Conservation (phyloP, 2,888 invertebrate species). For the Polia nebulosa region DNA sequence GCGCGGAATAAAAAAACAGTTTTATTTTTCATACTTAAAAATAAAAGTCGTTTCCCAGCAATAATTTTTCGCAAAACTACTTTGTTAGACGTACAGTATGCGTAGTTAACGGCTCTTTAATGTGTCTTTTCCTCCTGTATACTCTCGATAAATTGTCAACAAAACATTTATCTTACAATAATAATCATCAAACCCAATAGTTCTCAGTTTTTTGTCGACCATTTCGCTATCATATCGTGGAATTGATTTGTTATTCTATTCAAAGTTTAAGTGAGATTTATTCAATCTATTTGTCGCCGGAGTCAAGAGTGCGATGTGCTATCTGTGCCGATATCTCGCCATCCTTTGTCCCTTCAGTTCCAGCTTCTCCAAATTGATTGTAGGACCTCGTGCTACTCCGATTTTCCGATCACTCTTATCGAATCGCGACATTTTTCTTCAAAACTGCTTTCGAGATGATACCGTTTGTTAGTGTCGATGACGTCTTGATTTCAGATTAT, state of each 20-base stretch:
- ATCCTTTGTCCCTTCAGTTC: conserved; percentile 57
- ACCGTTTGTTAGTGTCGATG: conserved; percentile 22
- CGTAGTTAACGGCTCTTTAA: too few relatives aligned
- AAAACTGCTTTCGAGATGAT: conserved; percentile 31
- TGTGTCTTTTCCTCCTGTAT: too few relatives aligned
- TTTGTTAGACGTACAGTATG: too few relatives aligned
- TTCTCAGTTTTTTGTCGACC: background rate
- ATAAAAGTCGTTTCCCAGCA: too few relatives aligned
- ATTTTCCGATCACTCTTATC: conserved; percentile 56
- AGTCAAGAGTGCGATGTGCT: conserved; percentile 54
- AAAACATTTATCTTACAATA: too few relatives aligned
- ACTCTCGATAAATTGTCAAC: too few relatives aligned
- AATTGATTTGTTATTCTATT: conserved; percentile 58
- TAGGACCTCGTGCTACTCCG: conserved; percentile 43
- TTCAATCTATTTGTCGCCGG: conserved; percentile 66
- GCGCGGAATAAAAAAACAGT: too few relatives aligned
- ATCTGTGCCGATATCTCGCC: conserved; percentile 58
- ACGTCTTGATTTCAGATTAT: conserved; percentile 19
- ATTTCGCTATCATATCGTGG: background rate
- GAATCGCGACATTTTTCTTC: conserved; percentile 52
- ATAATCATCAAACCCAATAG: too few relatives aligned
- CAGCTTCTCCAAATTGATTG: conserved; percentile 61
- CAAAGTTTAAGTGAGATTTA: conserved; percentile 66
- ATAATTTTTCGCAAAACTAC: too few relatives aligned
- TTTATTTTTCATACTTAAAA: too few relatives aligned